Evolutionary conservation across 2,888 invertebrate species (phyloP), one percentile per base, ranked within the genome.

Genomic region (Venustoraphidia nigricollis): DNA sequence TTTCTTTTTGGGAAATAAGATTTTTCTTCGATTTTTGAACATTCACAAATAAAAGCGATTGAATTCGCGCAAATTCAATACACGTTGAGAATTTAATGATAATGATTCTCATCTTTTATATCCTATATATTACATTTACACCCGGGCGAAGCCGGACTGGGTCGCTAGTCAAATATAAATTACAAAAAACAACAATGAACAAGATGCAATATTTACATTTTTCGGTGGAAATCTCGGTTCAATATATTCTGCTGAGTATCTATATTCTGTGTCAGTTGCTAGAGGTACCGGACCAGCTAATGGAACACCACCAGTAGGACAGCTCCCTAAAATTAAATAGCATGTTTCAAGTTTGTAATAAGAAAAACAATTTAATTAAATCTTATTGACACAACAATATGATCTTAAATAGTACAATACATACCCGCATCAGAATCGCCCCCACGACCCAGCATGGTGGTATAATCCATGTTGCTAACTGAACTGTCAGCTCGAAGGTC

Each of bases 401-500:
- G 27, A 27, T 27, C 6, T 6, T 6, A 27, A 27, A n/a, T n/a
- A n/a, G 27, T 27, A 6, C 6, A 6, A 6, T 27, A 27, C 27
- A 27, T 65, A 50, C 66, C 73, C 57, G 65, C 74, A 67, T 65
- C 74, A 58, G 67, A 67, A 64, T 73, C 73, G 35, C 72, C 72
- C 14, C 42, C 42, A n/a, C 47, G 10, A n/a, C 42, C 43, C 4
- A 47, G 27, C 56, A 66, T 66, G 55, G 66, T 66, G 60, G 72
- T 62, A 64, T 72, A 65, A 65, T 79, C 81, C 66, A 76, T 77
- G 63, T 86, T 85, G 64, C 84, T 85, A 58, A 79, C 80, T 38
- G 84, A 85, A 52, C 85, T 84, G 9, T 83, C 82, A 43, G 90
- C 90, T 51, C 91, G 74, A 52, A 92, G 75, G 66, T 93, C 92